Conservation (phyloP, 92 coral and sea anemone species). For the Siderastrea radians region DNA sequence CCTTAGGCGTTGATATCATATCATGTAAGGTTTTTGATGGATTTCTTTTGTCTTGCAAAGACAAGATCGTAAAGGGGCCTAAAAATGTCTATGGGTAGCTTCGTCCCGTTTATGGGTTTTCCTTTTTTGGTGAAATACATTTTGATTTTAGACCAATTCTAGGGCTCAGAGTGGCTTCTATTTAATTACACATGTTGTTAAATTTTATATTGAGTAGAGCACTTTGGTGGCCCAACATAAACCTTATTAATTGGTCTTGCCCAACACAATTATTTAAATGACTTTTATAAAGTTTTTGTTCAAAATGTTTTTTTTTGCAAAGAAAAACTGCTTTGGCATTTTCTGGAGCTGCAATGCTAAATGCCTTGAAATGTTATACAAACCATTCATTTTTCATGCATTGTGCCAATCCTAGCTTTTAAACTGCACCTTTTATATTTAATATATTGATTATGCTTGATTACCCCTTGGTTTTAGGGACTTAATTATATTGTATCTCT, state of each 20-base stretch:
- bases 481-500: background rate
- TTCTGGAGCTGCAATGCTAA: too few species aligned
- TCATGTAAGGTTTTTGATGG: background rate
- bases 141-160: background rate
- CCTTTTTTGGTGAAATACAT: background rate
- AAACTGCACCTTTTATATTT: too few species aligned
- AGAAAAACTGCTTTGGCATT: too few species aligned
- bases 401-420: too few species aligned
- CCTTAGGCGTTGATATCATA: background rate
- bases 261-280: too few species aligned
- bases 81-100: background rate
- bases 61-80: background rate
- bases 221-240: background rate
- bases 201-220: background rate
- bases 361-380: too few species aligned
- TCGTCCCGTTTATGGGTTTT: background rate
- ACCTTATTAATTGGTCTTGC: background rate
- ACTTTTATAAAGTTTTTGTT: too few species aligned
- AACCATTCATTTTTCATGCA: too few species aligned
- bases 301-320: too few species aligned
- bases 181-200: background rate
- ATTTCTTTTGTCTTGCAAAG: background rate
- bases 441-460: background rate
- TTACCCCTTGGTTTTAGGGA: background rate
- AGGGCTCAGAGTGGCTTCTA: background rate